Conservation (phyloP, 2,797 vertebrate species). For the Anas capensis region DNA sequence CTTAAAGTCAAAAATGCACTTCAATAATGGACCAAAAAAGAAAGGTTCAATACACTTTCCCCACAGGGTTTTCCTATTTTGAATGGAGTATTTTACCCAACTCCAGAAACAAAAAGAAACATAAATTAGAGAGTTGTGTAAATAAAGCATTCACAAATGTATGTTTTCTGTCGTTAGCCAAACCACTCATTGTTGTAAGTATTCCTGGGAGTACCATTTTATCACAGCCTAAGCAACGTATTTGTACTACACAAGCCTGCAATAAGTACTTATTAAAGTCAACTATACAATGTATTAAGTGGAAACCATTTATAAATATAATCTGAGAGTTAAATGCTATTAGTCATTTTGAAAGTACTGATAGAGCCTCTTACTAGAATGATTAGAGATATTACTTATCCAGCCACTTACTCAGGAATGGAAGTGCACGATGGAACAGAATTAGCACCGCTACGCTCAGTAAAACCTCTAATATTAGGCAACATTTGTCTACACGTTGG, state of each 20-base stretch:
- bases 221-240: background rate
- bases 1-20: background rate
- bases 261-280: conserved; percentile 35
- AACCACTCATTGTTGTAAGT: conserved; percentile 29
- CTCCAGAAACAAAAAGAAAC: conserved; percentile 8
- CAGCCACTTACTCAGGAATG: background rate
- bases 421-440: background rate
- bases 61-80: background rate
- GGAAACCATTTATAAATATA: conserved; percentile 26
- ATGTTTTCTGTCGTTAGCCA: conserved; percentile 53
- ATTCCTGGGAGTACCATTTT: conserved; percentile 46
- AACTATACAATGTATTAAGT: conserved; percentile 31
- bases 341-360: conserved; percentile 18
- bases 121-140: conserved; percentile 1
- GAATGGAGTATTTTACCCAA: background rate
- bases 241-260: background rate
- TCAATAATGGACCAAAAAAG: background rate
- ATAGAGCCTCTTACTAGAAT: conserved; percentile 9
- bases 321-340: conserved; percentile 37
- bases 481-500: accelerated
- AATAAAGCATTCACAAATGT: conserved; percentile 34
- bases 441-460: background rate
- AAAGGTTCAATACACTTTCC: background rate
- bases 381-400: conserved; percentile 10
- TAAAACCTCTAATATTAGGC: background rate